Base-by-base conservation (phyloP, 2,113 vertebrate genomes). In the Acanthochromis polyacanthus region DNA sequence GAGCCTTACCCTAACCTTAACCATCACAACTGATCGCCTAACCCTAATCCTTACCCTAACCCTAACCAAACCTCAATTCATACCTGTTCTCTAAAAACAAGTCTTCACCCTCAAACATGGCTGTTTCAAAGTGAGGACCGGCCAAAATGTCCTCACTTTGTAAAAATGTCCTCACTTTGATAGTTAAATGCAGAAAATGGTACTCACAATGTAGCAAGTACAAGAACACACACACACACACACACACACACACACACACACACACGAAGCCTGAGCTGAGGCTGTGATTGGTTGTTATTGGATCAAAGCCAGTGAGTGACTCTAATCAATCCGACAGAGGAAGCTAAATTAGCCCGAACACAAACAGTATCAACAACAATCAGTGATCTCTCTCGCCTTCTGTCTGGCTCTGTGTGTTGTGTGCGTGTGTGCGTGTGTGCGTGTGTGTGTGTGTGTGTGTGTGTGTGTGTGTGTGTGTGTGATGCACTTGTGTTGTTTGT, bases 291-390 rank as follows among this genome's bases (percentile, higher is more conserved):
- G 68, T 40, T 62, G 50, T 84, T 78, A 73, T 84, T 89, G 81
- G 79, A 88, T 88, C 51, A 89, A 78, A 88, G 79, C 83, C 86
- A 86, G 76, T 23, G 28, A 81, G 56, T 75, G 68, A 67, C 69
- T 85, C 51, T 71, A 81, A 91, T 91, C 86, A 90, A 55, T 87
- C 51, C 19, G 15, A 32, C 62, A 75, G 75, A 88, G 88, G 71
- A 90, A 80, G 72, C 50, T 58, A 65, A 82, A 88, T 90, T 71
- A 88, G 70, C 23, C 64, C n/a, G 19, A 82, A 84, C 76, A 73
- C 79, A 75, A 83, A 83, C 76, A 74, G 30, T 66, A 86, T 84
- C 81, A 81, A 51, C 52, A 74, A 63, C 68, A 84, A 83, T 88
- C 83, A 88, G 56, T 50, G 53, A 55, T 75, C 45, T 30, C 58